A percentile compares a stretch with the other conserved stretches of the same genome.
These are phyloP conservation scores for Diceros bicornis DNA, from an alignment of 2,797 vertebrate species.

Conservation along the genomic window DNA sequence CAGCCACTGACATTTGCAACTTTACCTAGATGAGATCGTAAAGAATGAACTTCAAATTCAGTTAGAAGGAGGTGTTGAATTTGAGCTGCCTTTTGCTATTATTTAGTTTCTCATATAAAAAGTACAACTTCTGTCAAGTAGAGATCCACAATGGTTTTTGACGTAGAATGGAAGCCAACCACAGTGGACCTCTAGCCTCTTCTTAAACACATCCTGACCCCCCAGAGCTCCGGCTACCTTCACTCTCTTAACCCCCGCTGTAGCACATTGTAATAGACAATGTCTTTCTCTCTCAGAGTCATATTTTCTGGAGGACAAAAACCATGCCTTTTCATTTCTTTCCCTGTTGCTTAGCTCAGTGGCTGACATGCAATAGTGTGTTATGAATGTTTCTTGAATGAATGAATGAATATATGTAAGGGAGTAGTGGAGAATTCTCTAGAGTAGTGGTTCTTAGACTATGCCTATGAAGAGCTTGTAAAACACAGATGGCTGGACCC, in stretches of 20 bases:
- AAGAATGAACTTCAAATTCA: neutral
- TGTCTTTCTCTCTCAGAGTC: neutral
- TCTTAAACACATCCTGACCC: neutral
- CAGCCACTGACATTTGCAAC: neutral
- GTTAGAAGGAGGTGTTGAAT: neutral
- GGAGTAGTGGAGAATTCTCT: neutral
- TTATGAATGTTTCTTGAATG: neutral
- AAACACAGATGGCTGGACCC: neutral
- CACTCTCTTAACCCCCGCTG: neutral
- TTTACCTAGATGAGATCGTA: neutral
- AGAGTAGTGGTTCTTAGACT: neutral
- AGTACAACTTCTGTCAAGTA: neutral
- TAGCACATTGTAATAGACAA: neutral
- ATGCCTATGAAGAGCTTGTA: neutral
- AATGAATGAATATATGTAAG: neutral
- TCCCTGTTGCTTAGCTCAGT: neutral
- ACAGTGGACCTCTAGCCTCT: neutral
- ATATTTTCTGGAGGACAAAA: neutral
- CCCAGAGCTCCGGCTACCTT: neutral
- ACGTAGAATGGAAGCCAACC: neutral
- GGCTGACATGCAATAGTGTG: neutral
- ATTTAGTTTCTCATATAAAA: conserved; percentile 20
- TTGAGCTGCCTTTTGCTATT: neutral
- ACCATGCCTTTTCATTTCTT: neutral
- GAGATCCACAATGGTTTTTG: neutral